A percentile compares a stretch with the other conserved stretches of the same genome.
Conservation (phyloP, 1,140 invertebrate species). For the Helicorthomorpha holstii region DNA sequence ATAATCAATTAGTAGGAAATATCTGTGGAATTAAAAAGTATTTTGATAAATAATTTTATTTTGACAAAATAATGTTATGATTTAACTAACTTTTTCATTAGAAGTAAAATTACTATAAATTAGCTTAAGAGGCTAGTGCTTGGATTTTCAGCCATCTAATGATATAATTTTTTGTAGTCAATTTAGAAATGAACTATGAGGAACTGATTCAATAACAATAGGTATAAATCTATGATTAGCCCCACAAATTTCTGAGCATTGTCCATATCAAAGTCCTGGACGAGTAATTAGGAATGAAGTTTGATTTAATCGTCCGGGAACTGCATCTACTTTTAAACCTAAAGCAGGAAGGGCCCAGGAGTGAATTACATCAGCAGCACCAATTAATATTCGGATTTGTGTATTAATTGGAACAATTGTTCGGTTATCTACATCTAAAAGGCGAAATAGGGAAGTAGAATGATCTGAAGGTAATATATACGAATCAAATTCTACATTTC, state of each 20-base stretch:
- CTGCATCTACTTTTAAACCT: constrained; percentile 44
- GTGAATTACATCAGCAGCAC: constrained; percentile 46
- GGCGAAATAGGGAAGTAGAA: constrained; percentile 7
- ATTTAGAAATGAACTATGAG: constrained; percentile 13
- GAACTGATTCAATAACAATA: constrained; percentile 38
- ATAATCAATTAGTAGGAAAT: constrained; percentile 15
- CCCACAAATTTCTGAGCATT: too few species aligned
- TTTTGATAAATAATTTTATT: constrained; percentile 14
- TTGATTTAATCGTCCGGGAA: constrained; percentile 50
- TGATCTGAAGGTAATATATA: constrained; percentile 15
- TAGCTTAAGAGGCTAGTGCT: constrained; percentile 38
- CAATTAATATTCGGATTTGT: constrained; percentile 37
- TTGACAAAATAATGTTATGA: constrained; percentile 20
- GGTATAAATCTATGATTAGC: constrained; percentile 60
- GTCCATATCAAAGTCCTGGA: constrained; percentile 42
- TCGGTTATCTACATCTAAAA: constrained; percentile 21
- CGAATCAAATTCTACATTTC: constrained; percentile 16
- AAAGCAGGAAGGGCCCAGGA: constrained; percentile 42
- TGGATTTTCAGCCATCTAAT: constrained; percentile 30
- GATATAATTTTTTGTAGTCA: constrained; percentile 8
- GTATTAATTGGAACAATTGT: constrained; percentile 20
- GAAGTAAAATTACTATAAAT: constrained; percentile 32
- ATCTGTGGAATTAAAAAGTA: constrained; percentile 20
- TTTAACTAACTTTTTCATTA: constrained; percentile 32
- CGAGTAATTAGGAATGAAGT: constrained; percentile 33